Percentiles rank a stretch among this genome's conserved stretches.
These are phyloP conservation scores for Sebastes diaconus DNA, from an alignment of 2,797 vertebrate species.

Conservation along the genomic window DNA sequence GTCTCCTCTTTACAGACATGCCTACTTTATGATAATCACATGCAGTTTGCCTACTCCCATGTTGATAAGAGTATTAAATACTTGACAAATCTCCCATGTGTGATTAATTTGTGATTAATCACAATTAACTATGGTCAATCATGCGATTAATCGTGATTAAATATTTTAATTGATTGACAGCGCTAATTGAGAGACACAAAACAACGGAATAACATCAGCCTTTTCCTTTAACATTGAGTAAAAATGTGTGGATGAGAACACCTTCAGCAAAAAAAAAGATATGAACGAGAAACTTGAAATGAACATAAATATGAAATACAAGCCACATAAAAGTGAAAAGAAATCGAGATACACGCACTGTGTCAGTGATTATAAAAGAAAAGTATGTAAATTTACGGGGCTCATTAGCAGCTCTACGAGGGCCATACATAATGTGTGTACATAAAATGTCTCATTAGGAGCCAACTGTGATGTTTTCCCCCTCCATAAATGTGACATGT, in stretches of 20 bases:
- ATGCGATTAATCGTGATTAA: no score
- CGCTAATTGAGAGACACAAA: background rate
- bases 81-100: no score
- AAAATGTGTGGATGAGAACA: background rate
- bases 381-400: slow-evolving; percentile 33
- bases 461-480: background rate
- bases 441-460: slow-evolving; percentile 56
- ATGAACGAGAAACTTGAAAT: background rate
- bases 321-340: background rate
- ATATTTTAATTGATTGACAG: no score
- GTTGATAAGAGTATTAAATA: no score
- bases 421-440: slow-evolving; percentile 24
- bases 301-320: slow-evolving; percentile 29
- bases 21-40: no score
- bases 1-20: no score
- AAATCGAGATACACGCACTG: slow-evolving; percentile 15
- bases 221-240: background rate
- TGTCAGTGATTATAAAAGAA: slow-evolving; percentile 28
- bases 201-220: background rate
- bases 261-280: background rate
- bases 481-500: slow-evolving; percentile 13
- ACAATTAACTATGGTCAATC: no score
- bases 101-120: no score
- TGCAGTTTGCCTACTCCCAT: no score
- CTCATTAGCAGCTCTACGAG: slow-evolving; percentile 47